Evolutionary conservation across 2,113 vertebrate genomes (phyloP).

Genomic region (Bubo bubo): DNA sequence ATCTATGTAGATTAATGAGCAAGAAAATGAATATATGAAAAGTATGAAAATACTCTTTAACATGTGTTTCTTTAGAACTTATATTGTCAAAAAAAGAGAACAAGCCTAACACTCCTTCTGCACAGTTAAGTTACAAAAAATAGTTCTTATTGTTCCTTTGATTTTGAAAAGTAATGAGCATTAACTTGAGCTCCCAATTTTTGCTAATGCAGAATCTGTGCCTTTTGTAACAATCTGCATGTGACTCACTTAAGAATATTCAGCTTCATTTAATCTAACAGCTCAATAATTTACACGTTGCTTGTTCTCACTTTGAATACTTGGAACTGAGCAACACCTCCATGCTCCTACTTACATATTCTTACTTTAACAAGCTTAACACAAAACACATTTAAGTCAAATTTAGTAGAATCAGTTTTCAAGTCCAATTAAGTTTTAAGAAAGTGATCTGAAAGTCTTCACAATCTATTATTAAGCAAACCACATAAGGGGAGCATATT

Average conservation of each 20-base stretch:
- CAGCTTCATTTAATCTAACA: slow-evolving; percentile 10
- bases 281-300: not conserved
- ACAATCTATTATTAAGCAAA: not conserved
- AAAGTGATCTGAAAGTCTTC: not conserved
- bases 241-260: slow-evolving; percentile 13
- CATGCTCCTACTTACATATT: not conserved
- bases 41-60: not conserved
- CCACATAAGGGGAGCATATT: not conserved
- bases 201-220: not conserved
- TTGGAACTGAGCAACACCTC: not conserved
- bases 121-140: not conserved
- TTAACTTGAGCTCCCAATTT: not conserved
- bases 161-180: not conserved
- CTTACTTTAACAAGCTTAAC: not conserved
- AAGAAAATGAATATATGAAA: not conserved
- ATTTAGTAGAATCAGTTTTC: not conserved
- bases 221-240: not conserved
- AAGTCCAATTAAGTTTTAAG: not conserved
- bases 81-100: not conserved
- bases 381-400: not conserved
- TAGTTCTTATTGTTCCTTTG: not conserved
- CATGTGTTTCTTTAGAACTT: not conserved
- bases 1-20: not conserved
- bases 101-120: not conserved
- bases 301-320: not conserved